Percentiles rank a stretch among this genome's conserved stretches.
Conservation (phyloP, 2,113 vertebrate species). For the Pteruthius melanotis region DNA sequence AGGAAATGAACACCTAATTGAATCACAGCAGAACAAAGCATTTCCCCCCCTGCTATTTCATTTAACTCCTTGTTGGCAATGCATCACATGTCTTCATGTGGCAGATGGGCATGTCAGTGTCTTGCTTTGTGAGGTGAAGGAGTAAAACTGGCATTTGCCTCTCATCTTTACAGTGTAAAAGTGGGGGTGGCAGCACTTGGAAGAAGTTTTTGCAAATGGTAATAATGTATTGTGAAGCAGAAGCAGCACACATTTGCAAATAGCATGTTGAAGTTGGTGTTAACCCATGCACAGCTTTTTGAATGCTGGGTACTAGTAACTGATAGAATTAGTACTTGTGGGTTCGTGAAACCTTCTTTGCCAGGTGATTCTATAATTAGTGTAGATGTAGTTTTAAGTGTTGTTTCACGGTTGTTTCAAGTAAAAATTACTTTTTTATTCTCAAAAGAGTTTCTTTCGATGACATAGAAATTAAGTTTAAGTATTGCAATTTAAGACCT, state of each 20-base stretch:
- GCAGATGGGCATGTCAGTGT: background rate
- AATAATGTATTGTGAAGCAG: background rate
- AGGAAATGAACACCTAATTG: background rate
- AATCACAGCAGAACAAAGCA: background rate
- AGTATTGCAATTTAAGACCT: background rate
- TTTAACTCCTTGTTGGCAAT: background rate
- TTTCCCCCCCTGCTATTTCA: background rate
- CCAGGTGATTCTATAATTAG: background rate
- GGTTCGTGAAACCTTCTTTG: background rate
- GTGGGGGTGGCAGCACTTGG: background rate
- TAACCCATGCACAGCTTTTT: background rate
- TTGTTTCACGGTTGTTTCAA: background rate
- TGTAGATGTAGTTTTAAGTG: background rate
- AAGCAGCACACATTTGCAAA: background rate
- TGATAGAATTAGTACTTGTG: background rate
- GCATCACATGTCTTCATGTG: background rate
- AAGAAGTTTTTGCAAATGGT: background rate
- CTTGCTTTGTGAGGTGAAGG: background rate
- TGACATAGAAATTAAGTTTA: background rate
- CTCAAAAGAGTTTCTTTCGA: background rate
- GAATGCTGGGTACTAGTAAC: background rate
- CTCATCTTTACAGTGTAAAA: background rate
- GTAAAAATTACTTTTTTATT: background rate
- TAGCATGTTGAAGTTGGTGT: background rate
- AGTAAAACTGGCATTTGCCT: background rate